Percentiles rank a stretch among this genome's conserved stretches.
Conservation (phyloP, 2,797 vertebrate genomes). For the Myotis daubentonii region DNA sequence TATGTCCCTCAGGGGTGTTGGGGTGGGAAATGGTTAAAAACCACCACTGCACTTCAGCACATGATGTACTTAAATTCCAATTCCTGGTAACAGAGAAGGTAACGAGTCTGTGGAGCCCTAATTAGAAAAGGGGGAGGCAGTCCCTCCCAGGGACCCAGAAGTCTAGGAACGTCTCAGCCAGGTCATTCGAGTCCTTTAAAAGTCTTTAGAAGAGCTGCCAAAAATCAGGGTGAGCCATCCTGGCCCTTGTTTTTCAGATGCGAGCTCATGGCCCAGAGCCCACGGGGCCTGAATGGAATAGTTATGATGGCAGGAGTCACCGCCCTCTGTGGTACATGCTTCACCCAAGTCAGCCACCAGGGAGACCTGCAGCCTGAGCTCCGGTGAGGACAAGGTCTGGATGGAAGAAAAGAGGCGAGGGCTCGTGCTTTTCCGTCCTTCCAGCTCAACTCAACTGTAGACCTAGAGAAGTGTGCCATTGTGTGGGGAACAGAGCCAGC, state of each 20-base stretch:
- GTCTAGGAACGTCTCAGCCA: constrained; percentile 37
- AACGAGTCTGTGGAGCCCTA: not conserved
- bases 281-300: not conserved
- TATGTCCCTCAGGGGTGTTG: not conserved
- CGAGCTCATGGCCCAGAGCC: not conserved
- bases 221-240: constrained; percentile 38
- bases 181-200: not conserved
- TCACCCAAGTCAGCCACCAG: not conserved
- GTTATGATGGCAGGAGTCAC: not conserved
- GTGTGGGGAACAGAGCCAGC: not conserved
- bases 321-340: not conserved
- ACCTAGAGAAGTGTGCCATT: not conserved
- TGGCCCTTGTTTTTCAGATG: not conserved
- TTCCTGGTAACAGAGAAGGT: constrained; percentile 42
- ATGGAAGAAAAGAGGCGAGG: not conserved
- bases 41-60: constrained; percentile 34
- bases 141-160: constrained; percentile 34
- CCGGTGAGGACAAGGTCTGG: not conserved
- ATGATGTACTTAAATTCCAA: not conserved
- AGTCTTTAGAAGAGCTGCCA: constrained; percentile 39
- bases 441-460: not conserved
- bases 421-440: not conserved
- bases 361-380: not conserved
- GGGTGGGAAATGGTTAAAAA: constrained; percentile 9
- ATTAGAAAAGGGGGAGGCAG: not conserved